A percentile compares a stretch with the other conserved stretches of the same genome.
phyloP scores from a whole-genome alignment of 2,888 invertebrate species.

The Tromatobia lineatoria region DNA sequence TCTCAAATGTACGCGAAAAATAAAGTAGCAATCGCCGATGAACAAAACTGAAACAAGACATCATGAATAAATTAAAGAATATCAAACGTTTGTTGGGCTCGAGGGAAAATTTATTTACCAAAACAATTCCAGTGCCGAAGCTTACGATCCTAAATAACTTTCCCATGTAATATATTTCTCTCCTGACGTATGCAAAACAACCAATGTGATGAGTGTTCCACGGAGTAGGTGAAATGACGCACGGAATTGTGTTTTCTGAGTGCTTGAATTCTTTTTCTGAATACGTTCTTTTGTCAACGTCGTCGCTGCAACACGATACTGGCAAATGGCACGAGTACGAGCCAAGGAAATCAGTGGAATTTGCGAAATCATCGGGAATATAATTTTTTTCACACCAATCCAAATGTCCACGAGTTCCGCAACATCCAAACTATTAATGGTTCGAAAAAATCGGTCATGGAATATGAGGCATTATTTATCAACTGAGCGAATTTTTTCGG shows the following conservation, averaged over 20 bases:
- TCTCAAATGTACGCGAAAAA: conserved; percentile 54
- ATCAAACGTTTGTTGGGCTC: not conserved
- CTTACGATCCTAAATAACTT: conserved; percentile 66
- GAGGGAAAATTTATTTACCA: conserved; percentile 62
- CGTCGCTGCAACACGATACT: conserved; percentile 67
- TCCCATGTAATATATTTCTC: conserved; percentile 68
- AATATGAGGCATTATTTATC: too few relatives aligned
- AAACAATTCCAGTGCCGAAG: conserved; percentile 60
- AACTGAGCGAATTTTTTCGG: too few relatives aligned
- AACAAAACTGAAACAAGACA: conserved; percentile 59
- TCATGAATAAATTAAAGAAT: not conserved
- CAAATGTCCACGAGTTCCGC: conserved; percentile 67
- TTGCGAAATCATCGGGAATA: conserved; percentile 13
- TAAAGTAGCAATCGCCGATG: conserved; percentile 55
- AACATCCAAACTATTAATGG: conserved; percentile 68
- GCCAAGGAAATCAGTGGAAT: conserved; percentile 60
- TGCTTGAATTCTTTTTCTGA: conserved; percentile 14
- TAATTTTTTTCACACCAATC: conserved; percentile 70
- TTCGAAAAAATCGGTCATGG: too few relatives aligned
- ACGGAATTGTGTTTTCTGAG: conserved; percentile 14
- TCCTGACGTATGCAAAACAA: conserved; percentile 64
- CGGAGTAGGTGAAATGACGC: conserved; percentile 58
- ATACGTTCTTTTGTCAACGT: conserved; percentile 41
- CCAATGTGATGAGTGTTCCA: conserved; percentile 69
- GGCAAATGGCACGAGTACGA: conserved; percentile 68